Conservation (phyloP, 2,797 vertebrate species). For the Oryzias dopingdopingensis region DNA sequence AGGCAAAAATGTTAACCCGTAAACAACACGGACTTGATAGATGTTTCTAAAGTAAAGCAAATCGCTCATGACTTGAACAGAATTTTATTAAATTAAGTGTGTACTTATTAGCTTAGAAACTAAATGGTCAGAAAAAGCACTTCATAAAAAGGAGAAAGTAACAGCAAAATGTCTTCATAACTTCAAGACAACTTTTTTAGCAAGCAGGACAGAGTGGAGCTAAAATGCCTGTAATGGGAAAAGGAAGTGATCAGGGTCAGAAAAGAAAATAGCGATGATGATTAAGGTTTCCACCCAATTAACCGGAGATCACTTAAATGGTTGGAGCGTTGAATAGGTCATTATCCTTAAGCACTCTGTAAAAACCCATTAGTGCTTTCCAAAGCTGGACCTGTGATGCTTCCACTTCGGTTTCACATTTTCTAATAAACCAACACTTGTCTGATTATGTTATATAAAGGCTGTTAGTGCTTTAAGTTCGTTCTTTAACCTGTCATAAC, state of each 20-base stretch:
- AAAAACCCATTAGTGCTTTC: constrained; percentile 53
- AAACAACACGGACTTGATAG: too few relatives aligned
- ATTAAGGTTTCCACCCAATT: constrained; percentile 68
- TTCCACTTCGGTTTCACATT: constrained; percentile 29
- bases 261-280: constrained; percentile 24
- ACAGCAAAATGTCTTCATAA: constrained; percentile 8
- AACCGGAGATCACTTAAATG: constrained; percentile 68
- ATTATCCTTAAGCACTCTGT: constrained; percentile 60
- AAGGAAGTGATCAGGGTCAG: constrained; percentile 38
- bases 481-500: neutral
- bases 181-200: constrained; percentile 14
- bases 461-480: neutral
- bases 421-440: constrained; percentile 27
- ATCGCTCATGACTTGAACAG: too few relatives aligned
- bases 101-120: neutral
- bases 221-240: constrained; percentile 48
- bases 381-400: constrained; percentile 36
- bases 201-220: constrained; percentile 16
- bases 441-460: constrained; percentile 12
- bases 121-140: neutral
- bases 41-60: too few relatives aligned
- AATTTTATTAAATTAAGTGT: too few relatives aligned
- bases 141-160: neutral
- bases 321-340: constrained; percentile 52
- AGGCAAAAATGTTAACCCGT: too few relatives aligned